Evolutionary conservation across 2,888 invertebrate genomes (phyloP), one percentile per base, ranked within the genome.

Genomic region (Drosophila sordidula): DNA sequence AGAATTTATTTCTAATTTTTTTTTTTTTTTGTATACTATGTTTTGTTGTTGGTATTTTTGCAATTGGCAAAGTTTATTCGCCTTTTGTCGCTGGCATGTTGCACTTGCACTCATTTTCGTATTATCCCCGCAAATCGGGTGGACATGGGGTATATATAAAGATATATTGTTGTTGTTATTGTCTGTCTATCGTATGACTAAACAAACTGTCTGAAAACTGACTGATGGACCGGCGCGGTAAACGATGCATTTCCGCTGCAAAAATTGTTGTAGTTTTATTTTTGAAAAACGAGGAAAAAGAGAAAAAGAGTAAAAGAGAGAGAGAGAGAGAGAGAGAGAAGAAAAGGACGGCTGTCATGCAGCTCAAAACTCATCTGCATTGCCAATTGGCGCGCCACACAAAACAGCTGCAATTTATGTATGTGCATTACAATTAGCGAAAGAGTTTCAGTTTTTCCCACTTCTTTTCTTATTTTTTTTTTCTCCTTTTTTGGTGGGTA

Each of bases 241-340:
- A 85, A 82, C 75, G 82, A 83, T 83, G 83, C 86, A 83, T 82
- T 83, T 83, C 83, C 83, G 83, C 62, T 82, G 86, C 67, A 65
- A 51, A 55, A 56, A 46, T 46, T 47, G 29, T 65, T 61, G 62
- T 45, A 63, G 50, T 66, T 70, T 66, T 75, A 52, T 75, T 75
- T 66, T 63, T 52, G 44, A 62, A 69, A 69, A 61, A 45, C 46
- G 56, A 65, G 64, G 22, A 49, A 42, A 59, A 67, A 55, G 47
- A 51, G 12, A 34, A 32, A 38, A 14, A n/a, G 12, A 25, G 22
- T 26, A 45, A 55, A n/a, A n/a, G n/a, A n/a, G n/a, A n/a, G n/a
- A n/a, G n/a, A n/a, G n/a, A 55, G 47, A 51, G 12, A 34, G 29
- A 38, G 18, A n/a, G 12, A 25, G 22, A 36, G 38, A 55, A 18